These are phyloP conservation scores for Sylvicola cinctus DNA, from an alignment of 2,888 invertebrate genomes.

Conservation along the genomic window DNA sequence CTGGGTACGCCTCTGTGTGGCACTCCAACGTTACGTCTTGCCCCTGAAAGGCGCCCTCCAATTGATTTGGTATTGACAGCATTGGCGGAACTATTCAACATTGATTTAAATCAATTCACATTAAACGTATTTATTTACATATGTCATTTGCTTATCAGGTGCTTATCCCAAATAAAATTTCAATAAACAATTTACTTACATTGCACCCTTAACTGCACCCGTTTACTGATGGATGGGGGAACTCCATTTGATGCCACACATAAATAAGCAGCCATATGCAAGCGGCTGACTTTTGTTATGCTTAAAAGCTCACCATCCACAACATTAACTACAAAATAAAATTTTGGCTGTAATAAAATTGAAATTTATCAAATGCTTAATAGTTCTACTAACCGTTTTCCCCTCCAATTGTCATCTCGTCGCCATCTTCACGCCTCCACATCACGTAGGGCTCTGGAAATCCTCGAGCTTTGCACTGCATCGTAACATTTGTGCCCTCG, in stretches of 20 bases:
- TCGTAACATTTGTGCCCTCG: constrained; percentile 71
- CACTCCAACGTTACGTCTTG: constrained; percentile 78
- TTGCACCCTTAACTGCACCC: constrained; percentile 62
- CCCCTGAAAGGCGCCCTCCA: constrained; percentile 74
- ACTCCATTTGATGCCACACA: constrained; percentile 89
- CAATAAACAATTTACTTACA: constrained; percentile 37
- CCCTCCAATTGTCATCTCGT: constrained; percentile 76
- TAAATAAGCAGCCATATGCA: constrained; percentile 83
- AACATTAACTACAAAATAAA: constrained; percentile 48
- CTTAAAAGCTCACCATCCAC: constrained; percentile 73
- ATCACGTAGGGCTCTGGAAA: constrained; percentile 83
- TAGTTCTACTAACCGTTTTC: constrained; percentile 59
- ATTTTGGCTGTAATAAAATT: not conserved
- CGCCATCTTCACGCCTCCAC: constrained; percentile 80
- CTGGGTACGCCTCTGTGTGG: constrained; percentile 79
- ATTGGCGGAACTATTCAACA: constrained; percentile 64
- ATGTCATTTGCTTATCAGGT: not conserved
- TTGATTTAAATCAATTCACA: not conserved
- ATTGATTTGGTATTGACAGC: constrained; percentile 82
- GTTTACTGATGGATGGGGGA: constrained; percentile 73
- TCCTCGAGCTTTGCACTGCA: constrained; percentile 71
- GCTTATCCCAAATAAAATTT: not conserved
- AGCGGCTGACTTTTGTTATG: constrained; percentile 70
- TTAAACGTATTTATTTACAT: not conserved
- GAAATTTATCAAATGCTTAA: not conserved